Evolutionary conservation across 2,797 vertebrate species (phyloP), one percentile per base, ranked within the genome.

Genomic region (Clangula hyemalis): DNA sequence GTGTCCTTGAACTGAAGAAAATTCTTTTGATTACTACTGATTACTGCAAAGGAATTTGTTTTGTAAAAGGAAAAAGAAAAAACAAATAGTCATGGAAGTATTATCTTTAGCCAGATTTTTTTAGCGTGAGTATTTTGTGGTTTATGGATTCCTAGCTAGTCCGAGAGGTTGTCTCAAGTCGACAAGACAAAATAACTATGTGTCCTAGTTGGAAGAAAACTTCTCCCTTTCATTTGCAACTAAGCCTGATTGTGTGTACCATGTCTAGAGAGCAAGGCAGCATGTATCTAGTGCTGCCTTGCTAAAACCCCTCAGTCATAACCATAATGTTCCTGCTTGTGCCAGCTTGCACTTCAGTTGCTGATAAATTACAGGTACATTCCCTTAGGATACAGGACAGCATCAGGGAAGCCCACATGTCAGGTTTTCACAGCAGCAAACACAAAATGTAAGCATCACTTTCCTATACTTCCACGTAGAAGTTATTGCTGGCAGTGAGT

Each of bases 171-270:
- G 85, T 87, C 64, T 96, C 43, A 64, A 60, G 64, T 71, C 61
- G 86, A 87, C 86, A 95, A 94, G 94, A 95, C 94, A 87, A 96
- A 97, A 95, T 93, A 95, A 92, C 81, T 78, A 1, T 74, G 89
- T 94, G 92, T 93, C 84, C 82, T 92, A 93, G 38, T 94, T 97
- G 94, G 94, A 97, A 94, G 79, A 75, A 95, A 89, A 83, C 14
- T 12, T 82, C 19, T 79, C 39, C 54, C 64, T 77, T 95, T 94
- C 79, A 88, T 94, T 76, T 91, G 81, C 94, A 93, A 78, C 60
- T 65, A 10, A 79, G 57, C 41, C 51, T 32, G 36, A 53, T 17
- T 64, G 66, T 38, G 28, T 14, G 28, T 80, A 75, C 88, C 47
- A 11, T 69, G 75, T 66, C 90, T 89, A 84, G 68, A 54, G 66